phyloP scores from a whole-genome alignment of 1,140 invertebrate genomes.

The Halesus radiatus region DNA sequence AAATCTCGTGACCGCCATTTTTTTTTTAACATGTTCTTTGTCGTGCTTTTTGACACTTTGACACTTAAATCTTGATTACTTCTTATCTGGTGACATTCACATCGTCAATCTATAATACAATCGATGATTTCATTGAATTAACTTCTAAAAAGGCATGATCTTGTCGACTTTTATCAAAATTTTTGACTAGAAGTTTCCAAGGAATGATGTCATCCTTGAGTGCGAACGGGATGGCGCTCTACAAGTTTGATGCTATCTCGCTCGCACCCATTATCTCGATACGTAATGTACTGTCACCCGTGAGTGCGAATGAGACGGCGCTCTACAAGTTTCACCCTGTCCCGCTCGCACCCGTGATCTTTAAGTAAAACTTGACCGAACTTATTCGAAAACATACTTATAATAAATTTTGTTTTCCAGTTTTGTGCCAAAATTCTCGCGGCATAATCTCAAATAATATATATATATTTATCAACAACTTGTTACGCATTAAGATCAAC shows the following conservation, averaged over 20 bases:
- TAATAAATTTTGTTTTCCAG: neutral
- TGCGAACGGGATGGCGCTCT: neutral
- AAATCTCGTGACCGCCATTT: no score
- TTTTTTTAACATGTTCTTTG: no score
- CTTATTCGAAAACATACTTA: neutral
- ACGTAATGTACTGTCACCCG: no score
- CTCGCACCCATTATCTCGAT: no score
- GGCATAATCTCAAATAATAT: neutral
- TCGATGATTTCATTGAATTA: neutral
- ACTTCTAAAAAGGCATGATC: no score
- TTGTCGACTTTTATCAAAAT: neutral
- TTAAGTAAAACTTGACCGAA: neutral
- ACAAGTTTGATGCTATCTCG: neutral
- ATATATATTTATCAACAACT: conserved; percentile 4
- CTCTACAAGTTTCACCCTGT: neutral
- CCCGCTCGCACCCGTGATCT: neutral
- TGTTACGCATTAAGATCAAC: neutral
- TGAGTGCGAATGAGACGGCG: conserved; percentile 10
- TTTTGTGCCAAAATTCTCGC: conserved; percentile 2
- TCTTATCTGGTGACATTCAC: no score
- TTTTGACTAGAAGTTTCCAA: neutral
- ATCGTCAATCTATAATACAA: neutral
- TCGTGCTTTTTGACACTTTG: no score
- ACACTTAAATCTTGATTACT: no score
- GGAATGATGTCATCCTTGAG: conserved; percentile 10